Percentiles rank a stretch among this genome's conserved stretches.
These are phyloP conservation scores for Theodoxus fluviatilis DNA, from an alignment of 2,888 invertebrate species.

Conservation along the genomic window DNA sequence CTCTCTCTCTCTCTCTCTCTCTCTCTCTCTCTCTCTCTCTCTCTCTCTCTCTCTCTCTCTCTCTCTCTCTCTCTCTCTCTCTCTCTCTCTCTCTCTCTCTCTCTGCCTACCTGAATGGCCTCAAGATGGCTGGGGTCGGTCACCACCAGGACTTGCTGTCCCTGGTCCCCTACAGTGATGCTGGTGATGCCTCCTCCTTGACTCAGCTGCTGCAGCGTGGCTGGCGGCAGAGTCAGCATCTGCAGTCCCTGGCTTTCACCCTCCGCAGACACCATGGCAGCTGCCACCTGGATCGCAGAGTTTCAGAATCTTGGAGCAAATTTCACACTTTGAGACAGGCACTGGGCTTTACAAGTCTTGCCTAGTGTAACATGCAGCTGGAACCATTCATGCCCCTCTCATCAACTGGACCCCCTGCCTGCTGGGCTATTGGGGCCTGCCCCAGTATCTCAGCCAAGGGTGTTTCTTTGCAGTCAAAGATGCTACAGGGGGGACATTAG, in stretches of 20 bases:
- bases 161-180: conserved; percentile 49
- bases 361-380: too few species aligned
- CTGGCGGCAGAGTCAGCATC: conserved; percentile 30
- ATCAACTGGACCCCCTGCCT: too few species aligned
- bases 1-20: conserved; percentile 9
- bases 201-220: conserved; percentile 39
- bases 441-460: too few species aligned
- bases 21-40: conserved; percentile 22
- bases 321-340: too few species aligned
- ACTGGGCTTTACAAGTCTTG: too few species aligned
- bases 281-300: conserved; percentile 26
- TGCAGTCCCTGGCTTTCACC: not conserved
- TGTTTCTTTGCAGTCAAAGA: too few species aligned
- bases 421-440: too few species aligned
- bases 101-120: conserved; percentile 47
- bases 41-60: conserved; percentile 16
- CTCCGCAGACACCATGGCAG: not conserved
- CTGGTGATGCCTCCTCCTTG: conserved; percentile 47
- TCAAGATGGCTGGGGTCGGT: conserved; percentile 59
- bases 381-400: too few species aligned
- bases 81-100: conserved; percentile 7
- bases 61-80: conserved; percentile 15
- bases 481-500: too few species aligned
- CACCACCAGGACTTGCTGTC: conserved; percentile 58
- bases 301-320: too few species aligned